Conservation (phyloP, 2,888 invertebrate genomes). For the Himalopsyche kuldschensis region DNA sequence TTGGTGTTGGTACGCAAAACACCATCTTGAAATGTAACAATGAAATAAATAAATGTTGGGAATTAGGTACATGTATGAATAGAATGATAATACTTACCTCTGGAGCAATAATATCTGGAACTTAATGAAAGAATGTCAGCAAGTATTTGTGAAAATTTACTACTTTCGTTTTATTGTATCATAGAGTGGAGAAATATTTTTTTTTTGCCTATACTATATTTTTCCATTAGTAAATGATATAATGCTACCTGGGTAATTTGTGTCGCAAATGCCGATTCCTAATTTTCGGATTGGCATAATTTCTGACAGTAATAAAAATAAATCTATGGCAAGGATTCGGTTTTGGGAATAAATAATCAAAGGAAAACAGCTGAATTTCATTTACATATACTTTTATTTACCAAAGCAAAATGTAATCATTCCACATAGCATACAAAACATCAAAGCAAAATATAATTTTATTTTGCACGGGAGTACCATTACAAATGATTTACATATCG, state of each 20-base stretch:
- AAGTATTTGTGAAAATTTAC: neutral
- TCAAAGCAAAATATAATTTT: conserved; percentile 2
- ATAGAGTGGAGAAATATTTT: neutral
- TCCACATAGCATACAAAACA: neutral
- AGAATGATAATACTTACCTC: conserved; percentile 46
- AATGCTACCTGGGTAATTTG: neutral
- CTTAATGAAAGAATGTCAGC: conserved; percentile 10
- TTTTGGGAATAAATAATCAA: neutral
- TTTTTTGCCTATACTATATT: neutral
- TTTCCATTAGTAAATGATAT: neutral
- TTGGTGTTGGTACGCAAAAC: no score
- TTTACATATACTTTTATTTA: conserved; percentile 2
- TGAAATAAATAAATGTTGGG: no score
- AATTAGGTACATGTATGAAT: neutral
- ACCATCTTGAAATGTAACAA: no score
- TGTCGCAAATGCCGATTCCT: neutral
- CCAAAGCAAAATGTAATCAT: conserved; percentile 13
- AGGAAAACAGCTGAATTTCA: conserved; percentile 40
- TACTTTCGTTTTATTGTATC: neutral
- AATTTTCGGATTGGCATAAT: neutral
- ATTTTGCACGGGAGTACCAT: neutral
- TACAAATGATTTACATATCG: conserved; percentile 1
- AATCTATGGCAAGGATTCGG: neutral
- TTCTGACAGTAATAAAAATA: neutral
- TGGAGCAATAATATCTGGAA: conserved; percentile 30